Base-by-base conservation (phyloP, 2,797 vertebrate species). In the Chelon labrosus region DNA sequence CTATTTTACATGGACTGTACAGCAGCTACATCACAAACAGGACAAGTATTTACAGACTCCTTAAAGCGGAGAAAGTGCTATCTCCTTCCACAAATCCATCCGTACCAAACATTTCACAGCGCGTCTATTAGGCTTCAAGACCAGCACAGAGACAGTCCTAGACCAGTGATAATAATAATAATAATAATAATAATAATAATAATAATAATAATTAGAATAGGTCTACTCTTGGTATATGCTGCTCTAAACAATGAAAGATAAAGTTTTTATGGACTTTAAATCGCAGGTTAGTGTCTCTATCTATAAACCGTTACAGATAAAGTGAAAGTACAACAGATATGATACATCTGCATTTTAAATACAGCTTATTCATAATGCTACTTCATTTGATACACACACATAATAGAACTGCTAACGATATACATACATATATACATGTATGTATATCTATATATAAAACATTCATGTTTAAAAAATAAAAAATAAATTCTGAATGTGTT, bases 331-430 rank as follows among this genome's bases (percentile, higher is more conserved):
- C 47, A 70, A 78, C 46, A 78, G 41, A 75, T 64, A 75, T 51
- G 12, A 62, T 67, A 69, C 79, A 77, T 83, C 67, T 85, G 85
- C 82, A 82, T 82, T 87, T 93, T 93, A 94, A 94, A 94, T 93
- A 93, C 86, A 93, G 91, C 93, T 93, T 95, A 94, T 94, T 93
- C 73, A 67, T 86, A 84, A 89, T 82, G 59, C 89, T 94, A 93
- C 94, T 95, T 95, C 94, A 95, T 95, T 91, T 93, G 37, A 91
- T 79, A 87, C 77, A 91, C 73, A 86, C 66, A 86, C 66, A 81
- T 83, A 67, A 80, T 69, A 84, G 76, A 75, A 80, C 69, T 59
- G 66, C 68, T 81, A 63, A 39, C 25, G 37, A 72, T 77, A 79
- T 86, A 83, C 70, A 77, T 85, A 83, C 44, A 5, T 13, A 42